A percentile compares a stretch with the other conserved stretches of the same genome.
Conservation (phyloP, 2,888 invertebrate genomes). For the Metallyticus violacea region DNA sequence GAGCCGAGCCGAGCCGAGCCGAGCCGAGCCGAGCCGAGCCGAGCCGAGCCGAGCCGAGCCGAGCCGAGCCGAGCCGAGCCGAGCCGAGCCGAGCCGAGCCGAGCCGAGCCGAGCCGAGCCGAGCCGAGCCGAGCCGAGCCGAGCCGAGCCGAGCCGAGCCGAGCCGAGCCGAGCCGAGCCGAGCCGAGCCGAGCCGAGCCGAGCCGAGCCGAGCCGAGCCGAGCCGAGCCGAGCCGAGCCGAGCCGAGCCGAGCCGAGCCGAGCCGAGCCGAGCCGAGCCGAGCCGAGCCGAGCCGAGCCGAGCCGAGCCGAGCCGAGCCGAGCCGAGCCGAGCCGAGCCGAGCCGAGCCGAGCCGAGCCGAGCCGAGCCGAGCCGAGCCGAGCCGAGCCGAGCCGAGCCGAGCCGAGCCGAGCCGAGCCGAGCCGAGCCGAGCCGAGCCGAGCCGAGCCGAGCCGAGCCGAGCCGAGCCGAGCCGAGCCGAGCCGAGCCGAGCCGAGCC, state of each 20-base stretch:
- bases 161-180: conserved; percentile 2
- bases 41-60: conserved; percentile 1
- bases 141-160: background rate
- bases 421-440: background rate
- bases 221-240: conserved; percentile 1
- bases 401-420: background rate
- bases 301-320: background rate
- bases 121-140: background rate
- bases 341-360: background rate
- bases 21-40: conserved; percentile 15
- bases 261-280: conserved; percentile 5
- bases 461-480: conserved; percentile 10
- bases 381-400: background rate
- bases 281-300: conserved; percentile 9
- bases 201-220: background rate
- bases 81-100: conserved; percentile 5
- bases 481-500: conserved; percentile 12
- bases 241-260: background rate
- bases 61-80: background rate
- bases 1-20: conserved; percentile 18
- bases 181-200: background rate
- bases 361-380: background rate
- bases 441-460: background rate
- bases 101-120: conserved; percentile 6
- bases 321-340: background rate